Evolutionary conservation across 2,113 vertebrate genomes (phyloP).

Genomic region (Sorex fumeus): DNA sequence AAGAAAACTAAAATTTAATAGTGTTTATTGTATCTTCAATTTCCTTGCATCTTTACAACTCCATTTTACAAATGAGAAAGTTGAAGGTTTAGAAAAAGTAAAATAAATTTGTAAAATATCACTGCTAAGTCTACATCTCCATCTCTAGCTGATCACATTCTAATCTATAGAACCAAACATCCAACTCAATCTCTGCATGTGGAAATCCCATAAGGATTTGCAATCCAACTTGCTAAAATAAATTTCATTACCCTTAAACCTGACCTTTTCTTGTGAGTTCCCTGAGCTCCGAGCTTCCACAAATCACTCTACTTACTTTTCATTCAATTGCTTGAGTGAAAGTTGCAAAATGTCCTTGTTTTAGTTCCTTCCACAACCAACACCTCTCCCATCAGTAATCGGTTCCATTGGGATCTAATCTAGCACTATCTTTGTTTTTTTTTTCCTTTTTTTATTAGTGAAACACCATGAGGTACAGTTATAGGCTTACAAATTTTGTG

Average conservation of each 20-base stretch:
- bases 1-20: not conserved
- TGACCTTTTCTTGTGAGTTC: not conserved
- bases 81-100: not conserved
- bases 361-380: not conserved
- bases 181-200: not conserved
- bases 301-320: not conserved
- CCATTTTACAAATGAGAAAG: constrained; percentile 3
- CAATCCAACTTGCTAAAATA: not conserved
- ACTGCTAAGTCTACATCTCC: not conserved
- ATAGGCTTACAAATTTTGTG: too few relatives aligned
- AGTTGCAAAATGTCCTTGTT: not conserved
- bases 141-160: not conserved
- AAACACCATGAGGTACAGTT: too few relatives aligned
- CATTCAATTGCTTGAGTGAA: constrained; percentile 1
- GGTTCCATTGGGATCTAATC: not conserved
- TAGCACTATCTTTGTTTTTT: not conserved
- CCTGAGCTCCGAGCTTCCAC: not conserved
- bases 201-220: not conserved
- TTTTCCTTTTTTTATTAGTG: too few relatives aligned
- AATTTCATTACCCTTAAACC: not conserved
- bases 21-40: not conserved
- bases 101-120: constrained; percentile 26
- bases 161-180: not conserved
- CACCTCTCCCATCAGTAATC: not conserved
- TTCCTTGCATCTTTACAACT: not conserved